Evolutionary conservation across 1,140 invertebrate genomes (phyloP).

Genomic region (Drosophila setifemur): DNA sequence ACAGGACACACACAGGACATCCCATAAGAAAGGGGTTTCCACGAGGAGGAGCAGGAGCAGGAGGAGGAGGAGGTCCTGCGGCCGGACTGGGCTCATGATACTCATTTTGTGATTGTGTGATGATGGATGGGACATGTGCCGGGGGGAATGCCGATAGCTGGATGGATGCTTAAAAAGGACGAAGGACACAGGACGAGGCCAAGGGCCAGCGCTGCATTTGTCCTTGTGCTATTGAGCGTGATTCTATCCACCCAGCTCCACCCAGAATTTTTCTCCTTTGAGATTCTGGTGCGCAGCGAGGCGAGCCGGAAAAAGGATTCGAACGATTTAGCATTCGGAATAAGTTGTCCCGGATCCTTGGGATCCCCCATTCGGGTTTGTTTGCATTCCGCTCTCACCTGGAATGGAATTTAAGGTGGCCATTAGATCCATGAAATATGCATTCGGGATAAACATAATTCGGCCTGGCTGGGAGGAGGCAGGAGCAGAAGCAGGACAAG

Average conservation of each 20-base stretch:
- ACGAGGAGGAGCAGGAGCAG: no score
- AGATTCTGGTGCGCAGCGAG: no score
- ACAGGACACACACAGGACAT: background rate
- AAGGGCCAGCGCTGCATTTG: constrained; percentile 51
- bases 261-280: no score
- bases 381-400: constrained; percentile 36
- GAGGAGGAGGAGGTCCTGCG: no score
- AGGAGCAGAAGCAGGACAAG: no score
- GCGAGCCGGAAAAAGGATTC: constrained; percentile 75
- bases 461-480: no score
- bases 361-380: constrained; percentile 36
- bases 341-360: constrained; percentile 53
- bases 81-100: constrained; percentile 58
- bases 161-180: constrained; percentile 9
- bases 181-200: background rate
- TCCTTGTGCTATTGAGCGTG: constrained; percentile 65
- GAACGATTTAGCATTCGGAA: constrained; percentile 76
- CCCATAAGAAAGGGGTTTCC: no score
- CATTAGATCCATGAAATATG: constrained; percentile 78
- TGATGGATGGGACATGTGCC: constrained; percentile 74
- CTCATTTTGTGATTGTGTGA: constrained; percentile 81
- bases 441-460: constrained; percentile 76
- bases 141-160: constrained; percentile 55
- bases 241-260: no score
- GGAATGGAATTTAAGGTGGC: constrained; percentile 36